Evolutionary conservation across 2,113 vertebrate genomes (phyloP), one percentile per base, ranked within the genome.

Genomic region (Tinamus guttatus): DNA sequence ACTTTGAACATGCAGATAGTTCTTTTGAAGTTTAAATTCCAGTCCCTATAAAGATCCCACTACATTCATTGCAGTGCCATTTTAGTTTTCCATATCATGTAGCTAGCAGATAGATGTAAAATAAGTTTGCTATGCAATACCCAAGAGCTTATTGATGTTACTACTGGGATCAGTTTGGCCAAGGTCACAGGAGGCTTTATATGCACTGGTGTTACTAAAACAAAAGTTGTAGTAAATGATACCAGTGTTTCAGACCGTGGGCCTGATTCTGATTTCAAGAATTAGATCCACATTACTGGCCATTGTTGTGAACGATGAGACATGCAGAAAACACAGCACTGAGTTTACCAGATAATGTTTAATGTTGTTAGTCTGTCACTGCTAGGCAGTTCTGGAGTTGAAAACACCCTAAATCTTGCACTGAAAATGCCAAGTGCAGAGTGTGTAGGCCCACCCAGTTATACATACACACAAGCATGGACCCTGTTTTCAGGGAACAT

Each of bases 11-110:
- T 34, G 47, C 70, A 85, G 67, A 76, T 56, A 88, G 71, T 88
- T 90, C 80, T 87, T 95, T 86, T 93, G 85, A 94, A 90, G 68
- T 70, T 80, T 28, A 75, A 25, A 78, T 88, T 94, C 90, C 73
- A 64, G 14, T 45, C 16, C 27, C 32, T 93, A 28, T 78, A 30
- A 84, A 71, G 69, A 83, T 25, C n/a, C 71, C 56, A 19, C 62
- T 68, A 13, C 3, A 3, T 67, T 79, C 41, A 71, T 47, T 93
- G 21, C 52, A 78, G 68, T 84, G 52, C 65, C 41, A 43, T 83
- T 88, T 81, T 59, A 45, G 45, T 47, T 73, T 88, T 38, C 69
- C 30, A 3, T 77, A 27, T 54, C 17, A 30, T 17, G 59, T 63
- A 81, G 40, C 20, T 67, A 14, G 27, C 27, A 70, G 58, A 67